phyloP scores from a whole-genome alignment of 2,888 invertebrate genomes.

The Ashinkailepas kermadecensis region DNA sequence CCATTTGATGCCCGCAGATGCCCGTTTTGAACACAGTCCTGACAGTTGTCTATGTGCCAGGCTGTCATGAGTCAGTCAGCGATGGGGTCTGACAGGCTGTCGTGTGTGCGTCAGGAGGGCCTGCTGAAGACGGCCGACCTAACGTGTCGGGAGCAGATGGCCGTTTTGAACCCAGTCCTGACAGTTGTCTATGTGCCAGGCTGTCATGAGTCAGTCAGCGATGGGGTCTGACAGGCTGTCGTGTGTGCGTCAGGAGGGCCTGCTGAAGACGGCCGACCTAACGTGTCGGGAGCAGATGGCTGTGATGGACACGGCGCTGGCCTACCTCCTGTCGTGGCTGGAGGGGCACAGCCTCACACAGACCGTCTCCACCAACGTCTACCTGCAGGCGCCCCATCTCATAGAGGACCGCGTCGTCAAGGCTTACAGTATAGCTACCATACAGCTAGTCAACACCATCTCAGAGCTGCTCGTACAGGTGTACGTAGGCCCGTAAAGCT shows the following conservation, averaged over 20 bases:
- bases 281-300: slow-evolving; percentile 75
- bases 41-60: no score
- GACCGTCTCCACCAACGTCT: slow-evolving; percentile 93
- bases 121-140: slow-evolving; percentile 68
- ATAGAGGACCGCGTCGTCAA: slow-evolving; percentile 74
- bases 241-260: slow-evolving; percentile 52
- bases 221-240: neutral
- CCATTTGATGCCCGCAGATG: no score
- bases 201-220: no score
- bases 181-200: no score
- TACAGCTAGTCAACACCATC: slow-evolving; percentile 82
- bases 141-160: slow-evolving; percentile 71
- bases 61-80: no score
- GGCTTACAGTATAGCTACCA: slow-evolving; percentile 75
- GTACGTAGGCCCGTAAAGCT: neutral
- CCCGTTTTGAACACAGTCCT: no score
- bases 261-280: slow-evolving; percentile 66
- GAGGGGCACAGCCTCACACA: slow-evolving; percentile 95
- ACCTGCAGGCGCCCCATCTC: slow-evolving; percentile 79
- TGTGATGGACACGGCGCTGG: slow-evolving; percentile 86
- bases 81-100: neutral
- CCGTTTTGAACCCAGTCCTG: slow-evolving; percentile 86
- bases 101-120: slow-evolving; percentile 51
- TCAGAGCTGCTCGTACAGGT: slow-evolving; percentile 46
- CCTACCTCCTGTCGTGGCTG: slow-evolving; percentile 93